phyloP scores from a whole-genome alignment of 2,113 vertebrate genomes.

The Amia ocellicauda region DNA sequence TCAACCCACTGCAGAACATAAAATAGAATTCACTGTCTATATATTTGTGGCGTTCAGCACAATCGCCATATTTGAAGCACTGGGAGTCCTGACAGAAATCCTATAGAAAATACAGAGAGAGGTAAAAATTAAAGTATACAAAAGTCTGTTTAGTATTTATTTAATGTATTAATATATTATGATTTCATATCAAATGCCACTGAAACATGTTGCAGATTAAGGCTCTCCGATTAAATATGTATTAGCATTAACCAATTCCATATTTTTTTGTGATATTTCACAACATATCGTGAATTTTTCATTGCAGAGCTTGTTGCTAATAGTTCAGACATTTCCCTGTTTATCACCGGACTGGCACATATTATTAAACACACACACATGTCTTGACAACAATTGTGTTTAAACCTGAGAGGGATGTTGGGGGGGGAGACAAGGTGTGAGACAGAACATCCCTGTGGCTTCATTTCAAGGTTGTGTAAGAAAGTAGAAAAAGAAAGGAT shows the following conservation, averaged over 20 bases:
- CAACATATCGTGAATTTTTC: too few species aligned
- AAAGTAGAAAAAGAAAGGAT: too few species aligned
- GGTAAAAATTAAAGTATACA: too few species aligned
- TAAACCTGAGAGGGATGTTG: too few species aligned
- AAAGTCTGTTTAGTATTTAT: too few species aligned
- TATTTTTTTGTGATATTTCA: not conserved
- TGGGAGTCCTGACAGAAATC: not conserved
- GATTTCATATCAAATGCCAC: not conserved
- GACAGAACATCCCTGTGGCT: too few species aligned
- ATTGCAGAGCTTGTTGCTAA: too few species aligned
- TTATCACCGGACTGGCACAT: not conserved
- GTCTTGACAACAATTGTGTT: not conserved
- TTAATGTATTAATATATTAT: too few species aligned
- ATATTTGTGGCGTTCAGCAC: constrained; percentile 1
- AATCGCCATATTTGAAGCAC: not conserved
- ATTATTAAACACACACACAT: too few species aligned
- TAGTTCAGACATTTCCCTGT: not conserved
- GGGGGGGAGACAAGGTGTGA: too few species aligned
- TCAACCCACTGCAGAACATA: not conserved
- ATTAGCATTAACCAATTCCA: not conserved
- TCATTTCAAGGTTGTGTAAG: too few species aligned
- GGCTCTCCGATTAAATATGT: not conserved
- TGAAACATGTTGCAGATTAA: not conserved
- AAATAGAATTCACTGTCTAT: constrained; percentile 8
- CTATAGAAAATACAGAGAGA: too few species aligned